These are phyloP conservation scores for Solenopsis invicta DNA, from an alignment of 1,140 invertebrate genomes.

Conservation along the genomic window DNA sequence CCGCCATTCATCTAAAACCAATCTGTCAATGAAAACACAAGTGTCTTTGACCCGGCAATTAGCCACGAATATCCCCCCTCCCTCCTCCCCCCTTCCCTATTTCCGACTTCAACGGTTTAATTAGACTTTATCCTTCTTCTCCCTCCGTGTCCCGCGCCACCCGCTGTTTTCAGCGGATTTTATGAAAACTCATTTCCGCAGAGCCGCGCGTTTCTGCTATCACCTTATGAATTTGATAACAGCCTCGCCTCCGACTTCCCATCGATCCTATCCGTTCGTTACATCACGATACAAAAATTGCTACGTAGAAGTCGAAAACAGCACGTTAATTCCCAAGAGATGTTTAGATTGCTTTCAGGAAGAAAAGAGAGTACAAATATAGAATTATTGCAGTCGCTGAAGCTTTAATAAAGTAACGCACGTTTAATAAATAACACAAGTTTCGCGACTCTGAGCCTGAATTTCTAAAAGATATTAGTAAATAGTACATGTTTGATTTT, in stretches of 20 bases:
- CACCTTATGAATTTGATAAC: slow-evolving; percentile 33
- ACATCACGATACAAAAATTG: not conserved
- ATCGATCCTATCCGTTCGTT: slow-evolving; percentile 19
- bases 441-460: not conserved
- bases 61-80: not conserved
- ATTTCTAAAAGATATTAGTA: not conserved
- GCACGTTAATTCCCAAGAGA: not conserved
- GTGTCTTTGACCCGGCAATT: not conserved
- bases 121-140: not conserved
- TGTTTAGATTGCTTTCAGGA: not conserved
- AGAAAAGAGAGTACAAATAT: not conserved
- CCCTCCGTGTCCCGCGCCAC: not conserved
- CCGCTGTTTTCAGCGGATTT: not conserved
- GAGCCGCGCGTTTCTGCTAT: not conserved
- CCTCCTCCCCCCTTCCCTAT: no score
- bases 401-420: not conserved
- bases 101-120: not conserved
- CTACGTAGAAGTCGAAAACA: not conserved
- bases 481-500: not conserved
- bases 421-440: not conserved
- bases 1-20: not conserved
- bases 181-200: slow-evolving; percentile 12
- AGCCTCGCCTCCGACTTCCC: slow-evolving; percentile 8
- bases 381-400: not conserved
- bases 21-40: not conserved